These are phyloP conservation scores for Trichonephila clavipes DNA, from an alignment of 1,140 invertebrate species.

Conservation along the genomic window DNA sequence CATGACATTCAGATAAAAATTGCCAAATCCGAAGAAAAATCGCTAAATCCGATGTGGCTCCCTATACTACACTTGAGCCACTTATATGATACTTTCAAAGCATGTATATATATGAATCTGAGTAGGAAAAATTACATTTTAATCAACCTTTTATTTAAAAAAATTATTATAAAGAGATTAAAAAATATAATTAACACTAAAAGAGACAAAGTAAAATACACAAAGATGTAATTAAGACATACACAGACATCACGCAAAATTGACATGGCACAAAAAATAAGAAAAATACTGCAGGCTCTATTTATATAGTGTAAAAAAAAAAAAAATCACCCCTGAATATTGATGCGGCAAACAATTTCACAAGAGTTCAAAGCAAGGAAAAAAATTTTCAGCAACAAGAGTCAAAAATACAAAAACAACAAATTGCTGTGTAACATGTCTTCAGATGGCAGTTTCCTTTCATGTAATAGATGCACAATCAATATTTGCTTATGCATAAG, in stretches of 20 bases:
- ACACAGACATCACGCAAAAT: conserved; percentile 27
- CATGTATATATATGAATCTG: neutral
- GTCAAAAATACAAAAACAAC: conserved; percentile 5
- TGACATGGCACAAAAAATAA: conserved; percentile 59
- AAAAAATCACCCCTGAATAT: conserved; percentile 30
- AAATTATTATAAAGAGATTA: neutral
- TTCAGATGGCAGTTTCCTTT: conserved; percentile 55
- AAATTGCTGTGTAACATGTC: conserved; percentile 29
- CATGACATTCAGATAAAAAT: too few species aligned
- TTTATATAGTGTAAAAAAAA: neutral
- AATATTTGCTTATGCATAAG: conserved; percentile 58
- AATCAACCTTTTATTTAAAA: neutral
- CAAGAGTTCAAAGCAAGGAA: neutral
- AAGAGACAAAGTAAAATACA: neutral
- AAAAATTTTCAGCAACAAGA: conserved; percentile 18
- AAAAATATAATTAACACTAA: neutral
- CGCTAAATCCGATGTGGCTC: too few species aligned
- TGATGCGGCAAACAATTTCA: neutral
- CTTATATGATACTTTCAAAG: neutral
- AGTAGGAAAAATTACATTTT: neutral
- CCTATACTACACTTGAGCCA: too few species aligned
- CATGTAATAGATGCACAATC: conserved; percentile 50
- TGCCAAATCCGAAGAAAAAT: too few species aligned
- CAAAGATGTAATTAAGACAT: neutral
- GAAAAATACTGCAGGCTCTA: neutral